Conservation (phyloP, 2,888 invertebrate genomes). For the Lithophane semibrunnea region DNA sequence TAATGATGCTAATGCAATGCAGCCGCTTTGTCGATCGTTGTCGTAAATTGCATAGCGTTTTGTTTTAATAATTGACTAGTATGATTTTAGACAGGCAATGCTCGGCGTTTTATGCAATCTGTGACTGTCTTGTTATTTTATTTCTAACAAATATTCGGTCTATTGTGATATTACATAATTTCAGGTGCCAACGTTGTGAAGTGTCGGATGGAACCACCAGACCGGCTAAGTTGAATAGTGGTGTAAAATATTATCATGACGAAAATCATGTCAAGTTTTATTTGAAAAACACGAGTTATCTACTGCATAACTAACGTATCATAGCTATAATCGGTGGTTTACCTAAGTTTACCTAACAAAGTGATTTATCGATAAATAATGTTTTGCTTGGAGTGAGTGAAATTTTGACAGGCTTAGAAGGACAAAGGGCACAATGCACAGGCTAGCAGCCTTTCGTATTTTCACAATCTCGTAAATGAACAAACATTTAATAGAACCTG, state of each 20-base stretch:
- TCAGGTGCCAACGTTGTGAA: not conserved
- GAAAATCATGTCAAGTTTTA: slow-evolving; percentile 42
- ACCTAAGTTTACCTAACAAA: not conserved
- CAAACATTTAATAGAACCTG: not conserved
- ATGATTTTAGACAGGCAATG: not conserved
- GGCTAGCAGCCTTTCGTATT: not conserved
- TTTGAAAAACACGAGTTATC: slow-evolving; percentile 16
- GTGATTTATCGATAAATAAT: not conserved
- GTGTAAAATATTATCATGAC: slow-evolving; percentile 46
- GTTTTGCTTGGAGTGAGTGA: not conserved
- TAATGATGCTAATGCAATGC: slow-evolving; percentile 1
- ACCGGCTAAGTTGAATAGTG: slow-evolving; percentile 41
- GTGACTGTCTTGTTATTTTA: not conserved
- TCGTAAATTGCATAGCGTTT: not conserved
- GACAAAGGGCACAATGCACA: not conserved
- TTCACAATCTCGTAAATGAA: not conserved
- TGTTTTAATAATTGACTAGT: slow-evolving; percentile 6
- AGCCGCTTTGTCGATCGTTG: slow-evolving; percentile 1
- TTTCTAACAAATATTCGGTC: not conserved
- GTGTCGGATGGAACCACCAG: not conserved
- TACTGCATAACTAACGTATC: not conserved
- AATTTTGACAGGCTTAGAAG: not conserved
- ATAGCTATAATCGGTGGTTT: not conserved
- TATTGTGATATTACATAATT: not conserved
- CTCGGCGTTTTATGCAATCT: not conserved